Conservation (phyloP, 2,888 invertebrate genomes). For the Caenorhabditis sinica region DNA sequence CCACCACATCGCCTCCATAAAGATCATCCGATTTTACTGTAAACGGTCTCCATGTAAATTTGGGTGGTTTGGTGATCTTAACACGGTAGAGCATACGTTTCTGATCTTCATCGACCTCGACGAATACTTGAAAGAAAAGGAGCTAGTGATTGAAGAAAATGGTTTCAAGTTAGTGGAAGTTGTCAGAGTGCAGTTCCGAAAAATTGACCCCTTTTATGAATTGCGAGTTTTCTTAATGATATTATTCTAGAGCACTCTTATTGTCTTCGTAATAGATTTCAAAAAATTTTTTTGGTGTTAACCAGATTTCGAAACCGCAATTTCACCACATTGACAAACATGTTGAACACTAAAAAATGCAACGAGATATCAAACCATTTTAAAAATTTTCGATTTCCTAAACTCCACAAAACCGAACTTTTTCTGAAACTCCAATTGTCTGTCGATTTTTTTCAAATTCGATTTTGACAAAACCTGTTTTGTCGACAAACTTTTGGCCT, state of each 20-base stretch:
- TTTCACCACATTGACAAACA: too few relatives aligned
- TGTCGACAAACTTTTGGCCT: conserved; percentile 72
- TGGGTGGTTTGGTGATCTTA: conserved; percentile 70
- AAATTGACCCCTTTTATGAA: too few relatives aligned
- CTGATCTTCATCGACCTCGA: conserved; percentile 54
- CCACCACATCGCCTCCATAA: conserved; percentile 19
- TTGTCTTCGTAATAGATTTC: too few relatives aligned
- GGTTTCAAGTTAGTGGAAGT: too few relatives aligned
- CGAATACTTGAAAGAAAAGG: conserved; percentile 30
- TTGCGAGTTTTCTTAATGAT: too few relatives aligned
- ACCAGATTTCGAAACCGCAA: too few relatives aligned
- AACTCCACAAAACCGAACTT: neutral
- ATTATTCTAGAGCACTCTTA: too few relatives aligned
- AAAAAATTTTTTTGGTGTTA: too few relatives aligned
- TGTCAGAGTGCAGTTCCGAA: too few relatives aligned
- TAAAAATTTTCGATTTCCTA: neutral
- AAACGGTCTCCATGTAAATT: conserved; percentile 72
- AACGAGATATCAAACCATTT: too few relatives aligned
- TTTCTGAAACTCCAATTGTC: neutral
- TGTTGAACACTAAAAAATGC: too few relatives aligned
- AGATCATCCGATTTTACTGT: conserved; percentile 69
- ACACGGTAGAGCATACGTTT: conserved; percentile 71
- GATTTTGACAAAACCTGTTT: conserved; percentile 64
- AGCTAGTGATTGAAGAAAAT: too few relatives aligned
- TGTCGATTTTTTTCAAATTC: conserved; percentile 17